A percentile compares a stretch with the other conserved stretches of the same genome.
Conservation (phyloP, 2,797 vertebrate species). For the Rousettus madagascariensis region DNA sequence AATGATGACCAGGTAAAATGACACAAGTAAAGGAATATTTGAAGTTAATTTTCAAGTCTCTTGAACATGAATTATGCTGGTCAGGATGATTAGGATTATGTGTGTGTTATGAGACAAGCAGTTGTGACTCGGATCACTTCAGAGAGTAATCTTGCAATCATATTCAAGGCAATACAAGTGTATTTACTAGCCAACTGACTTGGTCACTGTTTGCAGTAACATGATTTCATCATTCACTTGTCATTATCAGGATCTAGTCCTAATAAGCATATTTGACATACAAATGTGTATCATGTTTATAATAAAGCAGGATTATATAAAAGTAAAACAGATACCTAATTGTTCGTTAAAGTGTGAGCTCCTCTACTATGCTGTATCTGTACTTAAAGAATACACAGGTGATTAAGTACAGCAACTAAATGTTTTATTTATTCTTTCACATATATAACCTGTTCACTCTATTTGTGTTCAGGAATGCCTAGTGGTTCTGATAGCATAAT, state of each 20-base stretch:
- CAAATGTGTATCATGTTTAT: background rate
- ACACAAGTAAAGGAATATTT: constrained; percentile 25
- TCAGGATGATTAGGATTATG: background rate
- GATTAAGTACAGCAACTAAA: background rate
- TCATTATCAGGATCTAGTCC: background rate
- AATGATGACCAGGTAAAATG: background rate
- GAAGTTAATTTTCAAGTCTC: constrained; percentile 19
- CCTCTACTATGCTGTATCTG: background rate
- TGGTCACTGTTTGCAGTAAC: background rate
- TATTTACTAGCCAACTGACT: background rate
- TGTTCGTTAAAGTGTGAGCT: constrained; percentile 12
- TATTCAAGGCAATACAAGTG: background rate
- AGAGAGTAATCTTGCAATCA: background rate
- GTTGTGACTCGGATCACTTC: background rate
- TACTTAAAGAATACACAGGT: constrained; percentile 29
- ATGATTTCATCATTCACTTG: background rate
- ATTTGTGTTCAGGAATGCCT: background rate
- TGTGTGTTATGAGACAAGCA: background rate
- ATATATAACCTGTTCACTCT: constrained; percentile 16
- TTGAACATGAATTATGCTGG: background rate
- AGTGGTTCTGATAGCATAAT: background rate
- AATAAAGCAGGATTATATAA: background rate
- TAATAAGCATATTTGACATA: constrained; percentile 15
- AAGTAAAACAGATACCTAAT: constrained; percentile 1
- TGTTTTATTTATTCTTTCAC: constrained; percentile 16